A percentile compares a stretch with the other conserved stretches of the same genome.
These are phyloP conservation scores for Sparidentex hasta DNA, from an alignment of 2,797 vertebrate species.

Conservation along the genomic window DNA sequence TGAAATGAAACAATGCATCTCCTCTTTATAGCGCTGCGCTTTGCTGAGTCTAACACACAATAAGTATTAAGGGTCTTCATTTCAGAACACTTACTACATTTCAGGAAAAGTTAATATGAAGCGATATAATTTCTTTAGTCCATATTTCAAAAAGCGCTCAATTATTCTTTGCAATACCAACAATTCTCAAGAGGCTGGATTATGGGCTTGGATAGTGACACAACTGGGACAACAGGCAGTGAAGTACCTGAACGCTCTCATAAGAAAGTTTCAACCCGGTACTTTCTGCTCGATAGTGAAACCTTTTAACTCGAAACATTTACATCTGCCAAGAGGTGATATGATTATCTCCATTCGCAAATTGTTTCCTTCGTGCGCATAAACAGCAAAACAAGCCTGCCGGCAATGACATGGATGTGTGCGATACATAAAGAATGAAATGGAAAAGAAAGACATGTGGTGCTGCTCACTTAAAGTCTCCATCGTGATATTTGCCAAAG, in stretches of 20 bases:
- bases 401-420: conserved; percentile 34
- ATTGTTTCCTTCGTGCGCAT: conserved; percentile 42
- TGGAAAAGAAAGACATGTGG: conserved; percentile 21
- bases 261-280: conserved; percentile 30
- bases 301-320: conserved; percentile 35
- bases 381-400: conserved; percentile 51
- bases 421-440: conserved; percentile 46
- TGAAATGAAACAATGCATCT: conserved; percentile 49
- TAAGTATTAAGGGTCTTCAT: conserved; percentile 47
- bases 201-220: not conserved
- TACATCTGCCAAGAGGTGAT: conserved; percentile 41
- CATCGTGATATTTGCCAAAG: conserved; percentile 95
- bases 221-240: conserved; percentile 13
- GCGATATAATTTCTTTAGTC: conserved; percentile 9
- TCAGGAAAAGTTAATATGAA: conserved; percentile 20
- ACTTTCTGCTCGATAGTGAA: conserved; percentile 37
- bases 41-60: conserved; percentile 1
- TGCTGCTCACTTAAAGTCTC: conserved; percentile 95
- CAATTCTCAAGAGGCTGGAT: conserved; percentile 17
- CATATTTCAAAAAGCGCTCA: conserved; percentile 23
- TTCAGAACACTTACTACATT: conserved; percentile 31
- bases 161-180: conserved; percentile 30
- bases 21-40: not conserved
- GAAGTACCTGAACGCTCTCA: conserved; percentile 1
- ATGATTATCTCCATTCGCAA: conserved; percentile 53